Conservation (phyloP, 1,140 invertebrate genomes). For the Cyclina sinensis region DNA sequence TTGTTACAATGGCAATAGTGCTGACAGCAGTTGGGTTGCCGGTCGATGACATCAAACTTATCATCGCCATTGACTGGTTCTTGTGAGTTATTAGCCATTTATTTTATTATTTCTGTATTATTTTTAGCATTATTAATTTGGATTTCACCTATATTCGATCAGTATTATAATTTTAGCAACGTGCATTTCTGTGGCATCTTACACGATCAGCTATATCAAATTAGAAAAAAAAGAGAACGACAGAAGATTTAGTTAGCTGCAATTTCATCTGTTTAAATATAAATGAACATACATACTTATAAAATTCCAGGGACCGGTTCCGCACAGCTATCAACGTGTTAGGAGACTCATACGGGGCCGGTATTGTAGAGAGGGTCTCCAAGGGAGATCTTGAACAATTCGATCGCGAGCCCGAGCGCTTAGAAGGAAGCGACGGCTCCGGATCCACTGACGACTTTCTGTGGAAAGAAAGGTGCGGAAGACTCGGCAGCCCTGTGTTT, state of each 20-base stretch:
- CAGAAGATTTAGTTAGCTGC: too few relatives aligned
- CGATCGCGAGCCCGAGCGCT: neutral
- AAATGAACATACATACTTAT: too few relatives aligned
- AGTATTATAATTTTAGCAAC: too few relatives aligned
- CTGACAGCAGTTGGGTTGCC: conserved; percentile 96
- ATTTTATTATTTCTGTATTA: too few relatives aligned
- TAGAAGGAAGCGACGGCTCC: neutral
- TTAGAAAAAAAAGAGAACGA: too few relatives aligned
- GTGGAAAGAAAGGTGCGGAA: neutral
- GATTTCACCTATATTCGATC: too few relatives aligned
- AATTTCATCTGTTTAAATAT: too few relatives aligned
- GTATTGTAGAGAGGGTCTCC: conserved; percentile 88
- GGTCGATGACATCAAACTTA: conserved; percentile 95
- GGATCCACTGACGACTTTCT: neutral
- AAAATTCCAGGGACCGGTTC: conserved; percentile 87
- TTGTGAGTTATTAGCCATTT: conserved; percentile 90
- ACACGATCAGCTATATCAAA: too few relatives aligned
- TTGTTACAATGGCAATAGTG: conserved; percentile 98
- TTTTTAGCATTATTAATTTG: too few relatives aligned
- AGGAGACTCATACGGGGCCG: conserved; percentile 89
- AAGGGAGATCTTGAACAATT: conserved; percentile 72
- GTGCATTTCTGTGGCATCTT: too few relatives aligned
- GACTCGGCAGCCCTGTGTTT: neutral
- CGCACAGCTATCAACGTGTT: conserved; percentile 89
- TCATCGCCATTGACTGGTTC: conserved; percentile 98